Evolutionary conservation across 2,888 invertebrate genomes (phyloP).

Genomic region (Lymantria dispar): DNA sequence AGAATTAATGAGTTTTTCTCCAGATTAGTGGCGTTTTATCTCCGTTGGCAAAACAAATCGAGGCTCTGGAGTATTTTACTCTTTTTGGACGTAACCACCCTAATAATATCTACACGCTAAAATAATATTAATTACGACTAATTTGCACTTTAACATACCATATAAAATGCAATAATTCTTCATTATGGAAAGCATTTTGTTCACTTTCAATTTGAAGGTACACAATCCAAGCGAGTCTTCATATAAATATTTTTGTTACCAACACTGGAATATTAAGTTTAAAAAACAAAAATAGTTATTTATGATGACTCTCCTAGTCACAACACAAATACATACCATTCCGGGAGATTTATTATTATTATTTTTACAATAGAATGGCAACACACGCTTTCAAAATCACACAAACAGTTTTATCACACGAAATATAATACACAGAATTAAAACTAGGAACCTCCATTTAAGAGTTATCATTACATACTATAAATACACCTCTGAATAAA

Average conservation of each 20-base stretch:
- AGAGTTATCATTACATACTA: constrained; percentile 14
- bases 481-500: constrained; percentile 25
- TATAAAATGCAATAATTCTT: constrained; percentile 22
- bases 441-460: constrained; percentile 21
- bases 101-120: constrained; percentile 14
- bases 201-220: constrained; percentile 19
- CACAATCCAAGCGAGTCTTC: constrained; percentile 8
- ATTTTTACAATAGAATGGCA: neutral
- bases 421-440: constrained; percentile 22
- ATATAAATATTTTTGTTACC: constrained; percentile 6
- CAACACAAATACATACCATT: constrained; percentile 1
- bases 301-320: constrained; percentile 3
- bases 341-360: neutral
- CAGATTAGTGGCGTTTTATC: too few species aligned
- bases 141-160: constrained; percentile 28
- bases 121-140: constrained; percentile 23
- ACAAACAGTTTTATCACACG: constrained; percentile 8
- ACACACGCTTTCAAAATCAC: constrained; percentile 1
- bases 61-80: neutral
- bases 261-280: constrained; percentile 20
- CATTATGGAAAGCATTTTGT: constrained; percentile 21
- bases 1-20: neutral
- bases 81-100: constrained; percentile 26
- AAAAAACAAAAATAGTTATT: constrained; percentile 12
- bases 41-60: too few species aligned